Conservation (phyloP, 2,888 invertebrate genomes). For the Gisinianus flammeolus region DNA sequence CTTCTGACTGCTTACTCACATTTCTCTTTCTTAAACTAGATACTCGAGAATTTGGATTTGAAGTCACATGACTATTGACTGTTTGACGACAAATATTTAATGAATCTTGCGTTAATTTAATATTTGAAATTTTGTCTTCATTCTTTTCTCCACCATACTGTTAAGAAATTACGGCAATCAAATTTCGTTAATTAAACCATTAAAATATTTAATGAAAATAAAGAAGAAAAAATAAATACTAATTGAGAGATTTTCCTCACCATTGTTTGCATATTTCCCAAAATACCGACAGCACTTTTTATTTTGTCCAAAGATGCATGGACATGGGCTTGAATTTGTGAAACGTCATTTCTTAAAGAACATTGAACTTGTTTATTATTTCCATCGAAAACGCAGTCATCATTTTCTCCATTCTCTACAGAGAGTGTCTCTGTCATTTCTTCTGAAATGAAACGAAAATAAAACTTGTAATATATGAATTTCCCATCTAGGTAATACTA, state of each 20-base stretch:
- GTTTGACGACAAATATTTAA: constrained; percentile 6
- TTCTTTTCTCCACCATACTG: constrained; percentile 5
- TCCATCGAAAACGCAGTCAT: constrained; percentile 35
- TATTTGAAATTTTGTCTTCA: not conserved
- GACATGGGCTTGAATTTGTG: constrained; percentile 32
- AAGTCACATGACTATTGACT: not conserved
- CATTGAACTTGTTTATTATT: not conserved
- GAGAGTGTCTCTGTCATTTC: constrained; percentile 47
- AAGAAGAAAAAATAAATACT: not conserved
- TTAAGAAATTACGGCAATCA: too few relatives aligned
- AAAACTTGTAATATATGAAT: too few relatives aligned
- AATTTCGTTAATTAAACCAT: too few relatives aligned
- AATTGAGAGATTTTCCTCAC: not conserved
- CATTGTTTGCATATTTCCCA: constrained; percentile 25
- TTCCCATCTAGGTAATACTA: too few relatives aligned
- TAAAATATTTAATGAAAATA: too few relatives aligned
- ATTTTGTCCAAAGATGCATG: constrained; percentile 21
- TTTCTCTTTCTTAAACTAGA: constrained; percentile 55
- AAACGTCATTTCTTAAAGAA: constrained; percentile 23
- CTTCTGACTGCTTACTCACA: constrained; percentile 55
- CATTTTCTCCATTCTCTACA: constrained; percentile 37
- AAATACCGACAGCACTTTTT: constrained; percentile 22
- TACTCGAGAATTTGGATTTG: not conserved
- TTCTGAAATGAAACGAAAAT: too few relatives aligned
- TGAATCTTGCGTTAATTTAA: not conserved